Conservation (phyloP, 2,113 vertebrate genomes). For the Ammodytes dubius region DNA sequence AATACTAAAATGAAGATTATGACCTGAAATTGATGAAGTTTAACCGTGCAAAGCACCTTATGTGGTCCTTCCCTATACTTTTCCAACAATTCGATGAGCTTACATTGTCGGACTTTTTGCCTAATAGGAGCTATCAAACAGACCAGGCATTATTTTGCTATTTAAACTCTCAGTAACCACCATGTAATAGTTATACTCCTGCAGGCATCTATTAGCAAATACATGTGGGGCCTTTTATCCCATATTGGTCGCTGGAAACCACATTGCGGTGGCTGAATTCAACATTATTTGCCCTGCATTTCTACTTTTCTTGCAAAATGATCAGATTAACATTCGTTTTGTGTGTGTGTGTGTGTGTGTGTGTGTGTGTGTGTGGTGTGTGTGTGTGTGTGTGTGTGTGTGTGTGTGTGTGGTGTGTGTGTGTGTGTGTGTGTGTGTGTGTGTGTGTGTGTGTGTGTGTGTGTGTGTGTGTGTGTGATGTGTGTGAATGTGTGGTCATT, state of each 20-base stretch:
- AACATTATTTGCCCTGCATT: not conserved
- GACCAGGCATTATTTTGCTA: conserved; percentile 33
- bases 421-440: too few species aligned
- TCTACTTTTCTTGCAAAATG: not conserved
- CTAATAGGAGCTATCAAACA: conserved; percentile 22
- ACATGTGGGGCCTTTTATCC: conserved; percentile 32
- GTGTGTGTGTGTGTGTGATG: too few species aligned
- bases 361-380: too few species aligned
- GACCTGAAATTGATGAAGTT: conserved; percentile 15
- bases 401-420: not conserved
- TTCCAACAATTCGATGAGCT: conserved; percentile 49
- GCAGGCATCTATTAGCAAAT: conserved; percentile 25
- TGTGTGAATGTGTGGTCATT: not conserved
- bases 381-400: too few species aligned
- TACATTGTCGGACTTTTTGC: conserved; percentile 8
- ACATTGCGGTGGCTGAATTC: conserved; percentile 6
- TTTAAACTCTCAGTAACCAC: conserved; percentile 46
- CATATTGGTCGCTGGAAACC: conserved; percentile 19
- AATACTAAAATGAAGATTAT: not conserved
- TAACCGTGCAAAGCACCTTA: conserved; percentile 45
- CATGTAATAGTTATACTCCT: conserved; percentile 40
- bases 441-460: too few species aligned
- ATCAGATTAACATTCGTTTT: conserved; percentile 4
- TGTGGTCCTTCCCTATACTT: conserved; percentile 31
- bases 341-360: not conserved